Evolutionary conservation across 2,888 invertebrate genomes (phyloP).

Genomic region (Busseola fusca): DNA sequence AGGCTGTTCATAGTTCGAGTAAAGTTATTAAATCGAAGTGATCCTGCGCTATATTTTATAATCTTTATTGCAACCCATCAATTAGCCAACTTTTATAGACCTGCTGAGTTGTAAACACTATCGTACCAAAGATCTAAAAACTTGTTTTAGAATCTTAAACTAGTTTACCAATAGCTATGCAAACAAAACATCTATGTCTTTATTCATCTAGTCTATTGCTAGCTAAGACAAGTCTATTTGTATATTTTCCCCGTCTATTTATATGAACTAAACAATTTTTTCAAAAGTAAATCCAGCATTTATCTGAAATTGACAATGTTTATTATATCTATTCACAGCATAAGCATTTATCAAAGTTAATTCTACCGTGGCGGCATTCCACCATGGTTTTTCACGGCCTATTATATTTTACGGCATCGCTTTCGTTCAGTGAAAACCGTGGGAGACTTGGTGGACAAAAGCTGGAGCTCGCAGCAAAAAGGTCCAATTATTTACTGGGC

Average conservation of each 20-base stretch:
- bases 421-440: slow-evolving; percentile 61
- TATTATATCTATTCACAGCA: slow-evolving; percentile 6
- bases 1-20: not conserved
- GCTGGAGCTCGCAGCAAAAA: slow-evolving; percentile 41
- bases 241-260: slow-evolving; percentile 3
- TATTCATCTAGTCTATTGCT: not conserved
- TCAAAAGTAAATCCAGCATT: not conserved
- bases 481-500: slow-evolving; percentile 37
- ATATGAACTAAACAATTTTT: not conserved
- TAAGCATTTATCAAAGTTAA: slow-evolving; percentile 29
- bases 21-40: not conserved
- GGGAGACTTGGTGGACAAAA: slow-evolving; percentile 52
- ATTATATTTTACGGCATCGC: slow-evolving; percentile 55
- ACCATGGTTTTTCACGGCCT: slow-evolving; percentile 53
- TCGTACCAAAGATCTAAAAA: slow-evolving; percentile 16
- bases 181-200: slow-evolving; percentile 13
- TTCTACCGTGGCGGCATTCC: slow-evolving; percentile 41
- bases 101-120: slow-evolving; percentile 4
- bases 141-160: slow-evolving; percentile 28
- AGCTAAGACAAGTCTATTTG: not conserved
- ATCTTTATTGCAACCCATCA: slow-evolving; percentile 7
- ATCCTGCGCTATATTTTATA: not conserved
- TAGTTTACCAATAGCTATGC: slow-evolving; percentile 13
- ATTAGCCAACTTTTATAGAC: slow-evolving; percentile 23
- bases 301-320: slow-evolving; percentile 10